phyloP scores from a whole-genome alignment of 2,113 vertebrate genomes.

The Seriola dumerili region DNA sequence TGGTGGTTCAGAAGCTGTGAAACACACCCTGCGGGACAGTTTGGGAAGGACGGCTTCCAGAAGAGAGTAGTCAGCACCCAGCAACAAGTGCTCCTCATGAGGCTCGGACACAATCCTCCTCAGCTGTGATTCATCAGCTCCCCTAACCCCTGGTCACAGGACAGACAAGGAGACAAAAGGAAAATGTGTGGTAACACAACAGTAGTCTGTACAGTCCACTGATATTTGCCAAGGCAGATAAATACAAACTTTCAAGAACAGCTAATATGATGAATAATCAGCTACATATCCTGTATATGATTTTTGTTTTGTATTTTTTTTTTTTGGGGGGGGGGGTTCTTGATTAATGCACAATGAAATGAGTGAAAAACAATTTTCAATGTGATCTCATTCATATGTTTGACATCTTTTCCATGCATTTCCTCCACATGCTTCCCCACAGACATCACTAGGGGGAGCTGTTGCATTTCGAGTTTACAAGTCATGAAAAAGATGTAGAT shows the following conservation, averaged over 20 bases:
- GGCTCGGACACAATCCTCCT: constrained; percentile 86
- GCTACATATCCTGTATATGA: no score
- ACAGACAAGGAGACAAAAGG: not conserved
- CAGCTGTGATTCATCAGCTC: constrained; percentile 84
- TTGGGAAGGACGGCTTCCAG: constrained; percentile 83
- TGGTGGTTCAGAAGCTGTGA: constrained; percentile 89
- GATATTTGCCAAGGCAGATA: not conserved
- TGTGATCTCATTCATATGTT: not conserved
- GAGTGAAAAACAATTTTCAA: not conserved
- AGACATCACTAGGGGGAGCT: constrained; percentile 45
- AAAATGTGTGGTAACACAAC: not conserved
- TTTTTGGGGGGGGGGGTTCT: no score
- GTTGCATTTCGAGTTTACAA: constrained; percentile 19
- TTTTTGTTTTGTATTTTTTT: no score
- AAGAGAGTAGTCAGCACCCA: constrained; percentile 80
- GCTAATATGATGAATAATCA: no score
- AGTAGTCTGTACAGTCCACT: no score
- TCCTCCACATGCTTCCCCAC: not conserved
- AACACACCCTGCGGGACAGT: constrained; percentile 88
- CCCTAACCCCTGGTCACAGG: constrained; percentile 82
- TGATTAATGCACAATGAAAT: not conserved
- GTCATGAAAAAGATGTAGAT: not conserved
- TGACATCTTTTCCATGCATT: not conserved
- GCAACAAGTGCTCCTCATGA: constrained; percentile 85
- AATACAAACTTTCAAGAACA: not conserved